Percentiles rank a stretch among this genome's conserved stretches.
Conservation (phyloP, 1,140 invertebrate genomes). For the Megalonaias nervosa region DNA sequence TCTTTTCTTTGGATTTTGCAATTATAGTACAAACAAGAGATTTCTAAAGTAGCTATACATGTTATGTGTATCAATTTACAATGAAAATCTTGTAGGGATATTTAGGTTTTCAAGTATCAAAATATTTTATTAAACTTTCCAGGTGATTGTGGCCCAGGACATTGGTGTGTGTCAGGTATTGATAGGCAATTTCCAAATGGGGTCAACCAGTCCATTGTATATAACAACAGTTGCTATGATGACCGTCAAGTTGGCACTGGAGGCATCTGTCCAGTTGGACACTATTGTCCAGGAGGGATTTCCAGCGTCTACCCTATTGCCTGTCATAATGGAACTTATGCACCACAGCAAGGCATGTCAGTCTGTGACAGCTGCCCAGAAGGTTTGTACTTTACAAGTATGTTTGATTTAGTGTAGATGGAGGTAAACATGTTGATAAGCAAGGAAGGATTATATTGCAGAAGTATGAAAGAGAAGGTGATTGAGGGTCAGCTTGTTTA, state of each 20-base stretch:
- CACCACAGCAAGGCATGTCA: conserved; percentile 54
- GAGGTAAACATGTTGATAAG: too few species aligned
- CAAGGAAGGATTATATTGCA: too few species aligned
- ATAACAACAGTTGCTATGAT: conserved; percentile 62
- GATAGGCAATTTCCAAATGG: conserved; percentile 60
- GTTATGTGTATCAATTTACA: too few species aligned
- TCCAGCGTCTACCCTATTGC: conserved; percentile 51
- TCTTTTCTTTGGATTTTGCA: too few species aligned
- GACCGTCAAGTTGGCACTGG: conserved; percentile 59
- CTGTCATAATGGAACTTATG: conserved; percentile 66
- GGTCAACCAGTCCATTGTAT: conserved; percentile 44
- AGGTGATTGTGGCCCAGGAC: conserved; percentile 64
- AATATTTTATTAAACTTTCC: conserved; percentile 2
- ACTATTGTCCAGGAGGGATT: conserved; percentile 60
- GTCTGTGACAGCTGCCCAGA: conserved; percentile 58
- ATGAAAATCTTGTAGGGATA: too few species aligned
- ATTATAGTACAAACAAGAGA: too few species aligned
- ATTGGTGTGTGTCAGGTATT: conserved; percentile 64
- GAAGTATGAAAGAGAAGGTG: too few species aligned
- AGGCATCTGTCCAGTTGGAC: conserved; percentile 59
- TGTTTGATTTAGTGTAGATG: too few species aligned
- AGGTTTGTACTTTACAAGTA: conserved; percentile 40
- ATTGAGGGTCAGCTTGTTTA: too few species aligned
- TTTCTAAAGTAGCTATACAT: too few species aligned
- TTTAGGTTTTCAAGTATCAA: too few species aligned